phyloP scores from a whole-genome alignment of 2,888 invertebrate species.

The Euzetes globulus region DNA sequence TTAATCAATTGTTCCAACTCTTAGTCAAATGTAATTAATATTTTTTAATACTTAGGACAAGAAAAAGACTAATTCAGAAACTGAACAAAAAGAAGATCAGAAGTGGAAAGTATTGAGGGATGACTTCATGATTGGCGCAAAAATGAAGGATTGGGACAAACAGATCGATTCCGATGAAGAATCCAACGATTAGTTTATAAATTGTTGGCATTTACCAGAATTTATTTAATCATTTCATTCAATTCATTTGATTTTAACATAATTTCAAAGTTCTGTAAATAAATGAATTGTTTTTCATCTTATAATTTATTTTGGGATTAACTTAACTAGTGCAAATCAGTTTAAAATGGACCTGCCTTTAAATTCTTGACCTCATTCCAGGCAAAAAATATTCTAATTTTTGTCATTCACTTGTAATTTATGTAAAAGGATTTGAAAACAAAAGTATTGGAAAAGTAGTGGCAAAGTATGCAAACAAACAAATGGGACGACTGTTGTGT shows the following conservation, averaged over 20 bases:
- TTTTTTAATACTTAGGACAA: conserved; percentile 1
- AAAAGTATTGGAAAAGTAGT: too few species aligned
- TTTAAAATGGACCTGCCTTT: too few species aligned
- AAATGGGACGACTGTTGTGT: not conserved
- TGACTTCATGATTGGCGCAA: conserved; percentile 74
- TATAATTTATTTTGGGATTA: too few species aligned
- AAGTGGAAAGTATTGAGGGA: conserved; percentile 58
- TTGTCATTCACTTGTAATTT: too few species aligned
- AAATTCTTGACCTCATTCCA: too few species aligned
- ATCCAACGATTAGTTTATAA: not conserved
- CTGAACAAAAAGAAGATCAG: conserved; percentile 43
- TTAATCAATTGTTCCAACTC: conserved; percentile 15
- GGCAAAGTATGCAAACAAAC: not conserved
- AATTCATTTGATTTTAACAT: too few species aligned
- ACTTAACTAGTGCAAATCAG: too few species aligned
- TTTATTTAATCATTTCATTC: not conserved
- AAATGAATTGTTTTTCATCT: too few species aligned
- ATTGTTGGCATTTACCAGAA: not conserved
- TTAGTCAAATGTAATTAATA: not conserved
- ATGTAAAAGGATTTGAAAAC: too few species aligned
- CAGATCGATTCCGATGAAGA: conserved; percentile 49
- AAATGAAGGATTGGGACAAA: conserved; percentile 83
- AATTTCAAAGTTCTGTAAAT: too few species aligned
- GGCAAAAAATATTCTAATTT: too few species aligned
- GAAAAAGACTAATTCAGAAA: conserved; percentile 26